These are phyloP conservation scores for Candoia aspera DNA, from an alignment of 2,113 vertebrate species.

Conservation along the genomic window DNA sequence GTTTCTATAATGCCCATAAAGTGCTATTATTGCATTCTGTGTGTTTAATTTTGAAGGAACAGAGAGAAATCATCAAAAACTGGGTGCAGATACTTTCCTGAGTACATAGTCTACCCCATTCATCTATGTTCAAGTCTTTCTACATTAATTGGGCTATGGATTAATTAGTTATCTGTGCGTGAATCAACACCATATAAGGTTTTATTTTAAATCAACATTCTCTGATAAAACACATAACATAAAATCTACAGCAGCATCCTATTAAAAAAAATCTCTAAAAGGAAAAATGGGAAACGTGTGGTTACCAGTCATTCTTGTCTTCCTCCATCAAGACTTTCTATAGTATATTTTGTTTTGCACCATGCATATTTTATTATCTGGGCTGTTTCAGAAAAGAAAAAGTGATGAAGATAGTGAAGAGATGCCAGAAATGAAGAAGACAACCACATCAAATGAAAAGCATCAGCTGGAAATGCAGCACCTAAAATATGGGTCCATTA, in stretches of 20 bases:
- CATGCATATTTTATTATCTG: neutral
- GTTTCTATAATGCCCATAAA: neutral
- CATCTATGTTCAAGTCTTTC: neutral
- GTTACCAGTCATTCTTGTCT: neutral
- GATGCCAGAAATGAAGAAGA: neutral
- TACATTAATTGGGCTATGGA: neutral
- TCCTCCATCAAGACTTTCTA: neutral
- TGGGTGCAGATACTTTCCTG: neutral
- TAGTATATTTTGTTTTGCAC: neutral
- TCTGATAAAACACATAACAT: neutral
- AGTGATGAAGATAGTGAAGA: slow-evolving; percentile 35
- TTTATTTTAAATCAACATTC: neutral
- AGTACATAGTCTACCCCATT: neutral
- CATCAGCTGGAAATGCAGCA: slow-evolving; percentile 38
- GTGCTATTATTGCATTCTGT: neutral
- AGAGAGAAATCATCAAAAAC: neutral
- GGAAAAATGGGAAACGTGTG: neutral
- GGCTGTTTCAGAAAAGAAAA: slow-evolving; percentile 44
- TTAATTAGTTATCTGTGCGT: neutral
- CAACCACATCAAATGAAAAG: slow-evolving; percentile 43
- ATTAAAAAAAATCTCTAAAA: neutral
- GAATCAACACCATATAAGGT: neutral
- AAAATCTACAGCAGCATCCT: neutral
- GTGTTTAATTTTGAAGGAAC: too few relatives aligned
- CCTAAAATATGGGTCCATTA: slow-evolving; percentile 62